Conservation (phyloP, 1,140 invertebrate species). For the Hetaerina americana region DNA sequence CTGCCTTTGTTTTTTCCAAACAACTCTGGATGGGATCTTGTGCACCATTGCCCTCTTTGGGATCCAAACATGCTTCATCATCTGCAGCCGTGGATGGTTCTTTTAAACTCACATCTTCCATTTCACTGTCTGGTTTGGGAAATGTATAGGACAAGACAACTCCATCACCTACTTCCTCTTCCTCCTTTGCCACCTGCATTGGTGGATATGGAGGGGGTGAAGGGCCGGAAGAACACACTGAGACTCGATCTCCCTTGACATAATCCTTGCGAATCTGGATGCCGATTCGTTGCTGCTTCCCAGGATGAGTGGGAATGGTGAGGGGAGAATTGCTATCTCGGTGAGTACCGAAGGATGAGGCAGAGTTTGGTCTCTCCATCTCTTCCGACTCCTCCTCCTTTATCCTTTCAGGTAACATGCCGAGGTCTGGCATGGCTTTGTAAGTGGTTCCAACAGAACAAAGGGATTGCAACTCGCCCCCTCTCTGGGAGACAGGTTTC, state of each 20-base stretch:
- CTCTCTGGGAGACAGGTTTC: too few relatives aligned
- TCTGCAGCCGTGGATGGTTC: not conserved
- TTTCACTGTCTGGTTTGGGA: not conserved
- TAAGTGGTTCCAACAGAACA: too few relatives aligned
- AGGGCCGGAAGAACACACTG: not conserved
- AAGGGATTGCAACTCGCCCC: too few relatives aligned
- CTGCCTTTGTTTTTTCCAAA: not conserved
- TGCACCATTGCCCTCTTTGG: not conserved
- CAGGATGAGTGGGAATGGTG: not conserved
- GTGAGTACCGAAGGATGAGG: not conserved
- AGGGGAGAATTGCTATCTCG: not conserved
- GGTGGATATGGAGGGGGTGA: not conserved
- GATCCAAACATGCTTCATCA: not conserved
- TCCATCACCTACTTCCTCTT: not conserved
- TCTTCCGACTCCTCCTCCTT: not conserved
- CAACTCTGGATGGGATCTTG: not conserved
- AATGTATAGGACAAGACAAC: not conserved
- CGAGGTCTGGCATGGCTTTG: too few relatives aligned
- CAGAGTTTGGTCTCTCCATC: not conserved
- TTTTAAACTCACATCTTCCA: not conserved
- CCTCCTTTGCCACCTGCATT: not conserved
- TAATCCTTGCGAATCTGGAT: not conserved
- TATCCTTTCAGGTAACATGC: not conserved
- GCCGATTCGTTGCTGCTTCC: not conserved
- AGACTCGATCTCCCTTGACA: not conserved